Evolutionary conservation across 2,888 invertebrate species (phyloP).

Genomic region (Ormia ochracea): DNA sequence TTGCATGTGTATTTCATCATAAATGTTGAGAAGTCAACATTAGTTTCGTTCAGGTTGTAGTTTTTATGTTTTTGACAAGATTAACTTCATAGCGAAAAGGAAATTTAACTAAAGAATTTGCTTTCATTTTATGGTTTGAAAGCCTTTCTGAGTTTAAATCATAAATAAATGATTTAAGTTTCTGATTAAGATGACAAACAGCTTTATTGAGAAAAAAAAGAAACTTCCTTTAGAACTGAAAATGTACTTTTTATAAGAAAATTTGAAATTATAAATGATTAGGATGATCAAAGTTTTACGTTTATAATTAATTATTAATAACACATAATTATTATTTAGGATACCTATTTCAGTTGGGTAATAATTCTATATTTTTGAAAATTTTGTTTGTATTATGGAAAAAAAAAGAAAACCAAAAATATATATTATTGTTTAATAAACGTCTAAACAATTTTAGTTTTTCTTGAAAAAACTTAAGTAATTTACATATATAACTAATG

Average conservation of each 20-base stretch:
- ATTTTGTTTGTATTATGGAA: not conserved
- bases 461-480: constrained; percentile 13
- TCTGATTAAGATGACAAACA: not conserved
- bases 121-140: too few species aligned
- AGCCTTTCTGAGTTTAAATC: not conserved
- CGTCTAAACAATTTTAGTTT: constrained; percentile 6
- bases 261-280: not conserved
- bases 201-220: constrained; percentile 42
- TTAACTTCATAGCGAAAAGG: too few species aligned
- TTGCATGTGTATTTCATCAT: too few species aligned
- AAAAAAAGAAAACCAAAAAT: constrained; percentile 1
- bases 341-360: constrained; percentile 7
- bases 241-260: not conserved
- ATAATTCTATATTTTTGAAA: not conserved
- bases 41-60: too few species aligned
- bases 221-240: not conserved
- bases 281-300: not conserved
- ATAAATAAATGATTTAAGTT: not conserved
- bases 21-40: too few species aligned
- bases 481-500: constrained; percentile 24
- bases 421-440: not conserved
- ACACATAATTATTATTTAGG: constrained; percentile 33
- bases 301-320: constrained; percentile 8
- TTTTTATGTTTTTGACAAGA: too few species aligned
- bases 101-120: too few species aligned